Evolutionary conservation across 2,888 invertebrate species (phyloP).

Genomic region (Lithophane leautieri): DNA sequence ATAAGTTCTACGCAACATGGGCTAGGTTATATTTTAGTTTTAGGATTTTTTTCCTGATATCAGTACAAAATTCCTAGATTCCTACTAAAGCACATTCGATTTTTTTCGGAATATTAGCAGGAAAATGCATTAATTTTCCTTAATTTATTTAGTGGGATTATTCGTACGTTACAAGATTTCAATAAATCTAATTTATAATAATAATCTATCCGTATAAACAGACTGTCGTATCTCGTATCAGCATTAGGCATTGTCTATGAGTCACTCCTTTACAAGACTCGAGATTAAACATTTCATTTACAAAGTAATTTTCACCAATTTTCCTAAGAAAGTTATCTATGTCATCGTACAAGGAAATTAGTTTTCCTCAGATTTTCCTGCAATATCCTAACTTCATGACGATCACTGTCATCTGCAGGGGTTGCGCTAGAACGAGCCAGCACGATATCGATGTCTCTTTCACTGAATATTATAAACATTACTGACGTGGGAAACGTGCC

Average conservation of each 20-base stretch:
- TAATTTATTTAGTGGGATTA: not conserved
- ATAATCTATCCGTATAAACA: not conserved
- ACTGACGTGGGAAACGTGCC: conserved; percentile 78
- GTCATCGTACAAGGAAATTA: conserved; percentile 16
- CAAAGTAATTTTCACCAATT: not conserved
- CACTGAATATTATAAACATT: conserved; percentile 76
- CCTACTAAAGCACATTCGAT: not conserved
- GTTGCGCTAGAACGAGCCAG: conserved; percentile 57
- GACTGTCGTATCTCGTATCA: too few species aligned
- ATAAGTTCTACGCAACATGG: conserved; percentile 9
- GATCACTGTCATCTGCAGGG: conserved; percentile 61
- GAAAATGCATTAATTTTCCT: not conserved
- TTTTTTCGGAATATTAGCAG: not conserved
- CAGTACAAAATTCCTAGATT: not conserved
- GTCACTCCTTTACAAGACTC: not conserved
- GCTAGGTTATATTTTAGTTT: conserved; percentile 3
- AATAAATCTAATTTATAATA: not conserved
- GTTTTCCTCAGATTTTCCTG: conserved; percentile 11
- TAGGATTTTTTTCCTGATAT: not conserved
- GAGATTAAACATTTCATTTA: not conserved
- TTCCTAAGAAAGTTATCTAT: not conserved
- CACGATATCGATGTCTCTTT: conserved; percentile 58
- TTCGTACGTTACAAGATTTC: not conserved
- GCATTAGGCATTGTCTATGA: not conserved
- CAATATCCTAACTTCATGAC: conserved; percentile 20